Evolutionary conservation across 1,140 invertebrate genomes (phyloP), one percentile per base, ranked within the genome.

Genomic region (Macrocentrus cingulum): DNA sequence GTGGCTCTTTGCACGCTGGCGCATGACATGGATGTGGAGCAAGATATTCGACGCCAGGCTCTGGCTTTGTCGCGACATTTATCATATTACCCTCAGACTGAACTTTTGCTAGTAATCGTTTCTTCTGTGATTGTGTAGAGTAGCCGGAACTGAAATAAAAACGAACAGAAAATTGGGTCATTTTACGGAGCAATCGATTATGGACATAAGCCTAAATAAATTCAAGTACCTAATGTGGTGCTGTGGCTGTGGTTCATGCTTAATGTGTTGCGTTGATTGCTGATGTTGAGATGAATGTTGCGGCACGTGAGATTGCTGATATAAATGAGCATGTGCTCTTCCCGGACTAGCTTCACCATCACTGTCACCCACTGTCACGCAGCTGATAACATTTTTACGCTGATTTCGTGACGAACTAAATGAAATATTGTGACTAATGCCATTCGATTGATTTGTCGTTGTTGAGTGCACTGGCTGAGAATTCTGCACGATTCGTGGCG

Each of bases 91-190:
- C 91, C 70, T 94, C 92, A 25, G 88, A 91, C 74, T 95, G 92
- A 11, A 91, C 91, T 77, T 90, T 90, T 15, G 91, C 91, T 63
- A 95, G 74, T 39, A 95, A 80, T 36, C 93, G 85, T 75, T 95
- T 95, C 83, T 95, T 95, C 76, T 92, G 90, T 9, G 91, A 90
- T 65, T 87, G 88, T n/a, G 84, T 78, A 13, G 82, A 75, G 63
- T 81, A 82, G 60, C 75, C 80, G 46, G 77, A 77, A 68, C 77
- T 81, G 52, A 61, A 68, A 63, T 58, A 52, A 41, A 52, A 59
- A 46, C 16, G 48, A 46, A 56, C 22, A 62, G 46, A 4, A 44
- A 37, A 11, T 34, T 34, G 6, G 11, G 29, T 11, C 29, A 34
- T 7, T 34, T 34, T n/a, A n/a, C n/a, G n/a, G n/a, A n/a, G n/a